A percentile compares a stretch with the other conserved stretches of the same genome.
phyloP scores from a whole-genome alignment of 2,797 vertebrate genomes.

The Sphenopsis melanotis region DNA sequence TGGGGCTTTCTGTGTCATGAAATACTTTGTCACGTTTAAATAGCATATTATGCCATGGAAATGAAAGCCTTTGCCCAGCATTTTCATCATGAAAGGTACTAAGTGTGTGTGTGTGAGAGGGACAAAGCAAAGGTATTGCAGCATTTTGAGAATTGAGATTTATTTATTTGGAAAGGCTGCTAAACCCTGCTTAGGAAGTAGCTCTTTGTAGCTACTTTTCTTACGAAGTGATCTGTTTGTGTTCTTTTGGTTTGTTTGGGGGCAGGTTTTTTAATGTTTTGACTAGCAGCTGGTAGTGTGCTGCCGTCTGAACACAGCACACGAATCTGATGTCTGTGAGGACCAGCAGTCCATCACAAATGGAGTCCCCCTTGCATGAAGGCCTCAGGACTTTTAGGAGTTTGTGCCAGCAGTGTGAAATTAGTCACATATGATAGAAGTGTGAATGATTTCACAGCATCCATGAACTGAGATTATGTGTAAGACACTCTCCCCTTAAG shows the following conservation, averaged over 20 bases:
- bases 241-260: neutral
- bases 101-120: neutral
- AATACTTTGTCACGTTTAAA: neutral
- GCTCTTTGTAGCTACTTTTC: neutral
- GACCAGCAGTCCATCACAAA: neutral
- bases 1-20: neutral
- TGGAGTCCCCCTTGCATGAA: neutral
- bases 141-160: neutral
- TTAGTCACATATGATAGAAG: neutral
- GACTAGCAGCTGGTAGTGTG: neutral
- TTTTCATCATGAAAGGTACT: neutral
- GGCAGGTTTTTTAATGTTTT: neutral
- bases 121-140: neutral
- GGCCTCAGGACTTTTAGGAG: neutral
- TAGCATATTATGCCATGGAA: accelerated
- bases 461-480: neutral
- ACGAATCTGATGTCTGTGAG: neutral
- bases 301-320: neutral
- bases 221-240: neutral
- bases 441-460: neutral
- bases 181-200: neutral
- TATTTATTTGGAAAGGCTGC: neutral
- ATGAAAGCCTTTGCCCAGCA: neutral
- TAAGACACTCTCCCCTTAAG: neutral
- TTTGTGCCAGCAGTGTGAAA: neutral